Conservation (phyloP, 2,888 invertebrate genomes). For the Dynastes grantii region DNA sequence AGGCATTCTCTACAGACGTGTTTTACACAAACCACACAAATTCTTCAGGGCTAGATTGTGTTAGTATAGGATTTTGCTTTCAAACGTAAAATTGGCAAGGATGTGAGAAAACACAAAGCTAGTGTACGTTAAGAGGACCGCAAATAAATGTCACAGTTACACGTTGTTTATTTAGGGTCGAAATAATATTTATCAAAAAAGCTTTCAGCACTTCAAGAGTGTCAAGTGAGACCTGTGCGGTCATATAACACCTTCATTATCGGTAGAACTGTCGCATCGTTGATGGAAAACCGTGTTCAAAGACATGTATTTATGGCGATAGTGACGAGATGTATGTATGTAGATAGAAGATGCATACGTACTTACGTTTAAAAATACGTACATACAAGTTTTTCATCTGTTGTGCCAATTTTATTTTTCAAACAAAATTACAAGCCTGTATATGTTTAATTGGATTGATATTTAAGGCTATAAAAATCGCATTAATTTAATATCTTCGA, state of each 20-base stretch:
- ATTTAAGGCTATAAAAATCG: no score
- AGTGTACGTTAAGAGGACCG: constrained; percentile 42
- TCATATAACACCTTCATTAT: constrained; percentile 59
- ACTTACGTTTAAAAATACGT: no score
- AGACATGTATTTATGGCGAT: not conserved
- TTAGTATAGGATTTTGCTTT: constrained; percentile 31
- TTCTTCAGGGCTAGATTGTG: not conserved
- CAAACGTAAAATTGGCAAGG: constrained; percentile 36
- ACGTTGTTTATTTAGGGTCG: constrained; percentile 50
- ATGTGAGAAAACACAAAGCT: constrained; percentile 44
- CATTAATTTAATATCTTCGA: no score
- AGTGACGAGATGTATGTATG: not conserved
- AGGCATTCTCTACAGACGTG: no score
- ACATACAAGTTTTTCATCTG: no score
- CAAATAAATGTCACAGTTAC: constrained; percentile 47
- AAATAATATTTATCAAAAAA: constrained; percentile 50
- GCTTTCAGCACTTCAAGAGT: constrained; percentile 53
- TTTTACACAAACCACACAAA: no score
- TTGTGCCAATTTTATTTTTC: no score
- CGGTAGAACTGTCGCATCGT: constrained; percentile 29
- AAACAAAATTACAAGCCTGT: no score
- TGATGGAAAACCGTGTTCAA: constrained; percentile 20
- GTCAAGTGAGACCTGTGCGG: constrained; percentile 55
- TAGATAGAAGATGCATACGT: not conserved
- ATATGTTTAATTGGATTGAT: no score